Evolutionary conservation across 2,888 invertebrate genomes (phyloP), one percentile per base, ranked within the genome.

Genomic region (Leucophenga montana): DNA sequence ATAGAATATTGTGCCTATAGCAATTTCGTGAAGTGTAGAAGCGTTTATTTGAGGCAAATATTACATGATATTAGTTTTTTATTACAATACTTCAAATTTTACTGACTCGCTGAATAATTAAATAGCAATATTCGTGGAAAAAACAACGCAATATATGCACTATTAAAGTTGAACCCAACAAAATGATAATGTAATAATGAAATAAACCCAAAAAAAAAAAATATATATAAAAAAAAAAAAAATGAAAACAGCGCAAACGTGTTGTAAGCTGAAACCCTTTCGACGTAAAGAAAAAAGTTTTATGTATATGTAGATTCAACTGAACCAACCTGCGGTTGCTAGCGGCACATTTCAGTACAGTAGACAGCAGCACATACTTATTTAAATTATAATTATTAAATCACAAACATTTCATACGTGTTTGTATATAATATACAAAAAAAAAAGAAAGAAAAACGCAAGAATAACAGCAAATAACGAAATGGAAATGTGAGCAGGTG

Each of bases 201-300:
- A 39, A 39, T 11, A 39, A 39, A 39, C 8, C 48, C 22, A 22
- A 11, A 31, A 46, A 27, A 67, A 18, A 33, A n/a, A 70, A 70
- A 33, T 20, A 61, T 44, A 56, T 57, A 44, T n/a, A n/a, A n/a
- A 18, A 65, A 56, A 48, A 20, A 27, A 0, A 31, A 13, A 67
- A 66, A 33, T 66, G 31, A 31, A 71, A 70, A 73, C 64, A 66
- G 61, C 69, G 66, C 66, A 69, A 66, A 61, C 68, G 64, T 56
- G 56, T 64, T 48, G 66, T 66, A 65, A 65, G 48, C 16, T 22
- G 65, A 64, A 67, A 69, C 71, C 71, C 65, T 73, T 69, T 71
- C 62, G 44, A 62, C 39, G 59, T 8, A 22, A 64, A 67, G 31
- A 27, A 56, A 56, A 20, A 14, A 22, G 8, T 20, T 20, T 20